phyloP scores from a whole-genome alignment of 2,113 vertebrate species.

The Edolisoma coerulescens region DNA sequence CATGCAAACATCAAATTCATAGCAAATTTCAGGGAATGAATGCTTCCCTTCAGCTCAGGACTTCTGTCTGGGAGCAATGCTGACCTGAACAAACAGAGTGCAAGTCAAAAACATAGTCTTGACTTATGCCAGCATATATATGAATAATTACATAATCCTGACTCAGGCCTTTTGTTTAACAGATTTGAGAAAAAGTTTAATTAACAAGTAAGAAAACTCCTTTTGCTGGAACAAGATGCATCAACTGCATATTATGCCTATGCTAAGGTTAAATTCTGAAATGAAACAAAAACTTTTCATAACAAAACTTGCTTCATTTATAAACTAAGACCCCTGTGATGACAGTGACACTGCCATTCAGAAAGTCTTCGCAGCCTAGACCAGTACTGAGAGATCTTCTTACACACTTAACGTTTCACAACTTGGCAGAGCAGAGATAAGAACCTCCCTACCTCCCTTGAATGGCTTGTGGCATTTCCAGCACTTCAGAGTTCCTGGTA shows the following conservation, averaged over 20 bases:
- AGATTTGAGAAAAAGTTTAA: neutral
- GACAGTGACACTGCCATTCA: neutral
- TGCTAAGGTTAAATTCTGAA: neutral
- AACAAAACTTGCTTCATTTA: neutral
- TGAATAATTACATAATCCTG: neutral
- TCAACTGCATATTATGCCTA: neutral
- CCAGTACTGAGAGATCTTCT: neutral
- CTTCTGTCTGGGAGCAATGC: neutral
- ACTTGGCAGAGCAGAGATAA: neutral
- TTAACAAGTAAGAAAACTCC: neutral
- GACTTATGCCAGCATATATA: neutral
- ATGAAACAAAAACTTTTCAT: neutral
- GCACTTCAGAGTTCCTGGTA: neutral
- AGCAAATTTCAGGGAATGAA: neutral
- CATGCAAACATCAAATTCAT: neutral
- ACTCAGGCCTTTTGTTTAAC: neutral
- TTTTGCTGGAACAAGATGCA: neutral
- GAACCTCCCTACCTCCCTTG: neutral
- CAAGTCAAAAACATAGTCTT: neutral
- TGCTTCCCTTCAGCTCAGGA: neutral
- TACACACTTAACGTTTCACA: accelerated
- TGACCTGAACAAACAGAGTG: neutral
- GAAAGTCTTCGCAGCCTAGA: neutral
- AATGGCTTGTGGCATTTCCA: neutral
- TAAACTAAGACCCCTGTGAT: neutral